phyloP scores from a whole-genome alignment of 2,113 vertebrate species.

The Phaetusa simplex region DNA sequence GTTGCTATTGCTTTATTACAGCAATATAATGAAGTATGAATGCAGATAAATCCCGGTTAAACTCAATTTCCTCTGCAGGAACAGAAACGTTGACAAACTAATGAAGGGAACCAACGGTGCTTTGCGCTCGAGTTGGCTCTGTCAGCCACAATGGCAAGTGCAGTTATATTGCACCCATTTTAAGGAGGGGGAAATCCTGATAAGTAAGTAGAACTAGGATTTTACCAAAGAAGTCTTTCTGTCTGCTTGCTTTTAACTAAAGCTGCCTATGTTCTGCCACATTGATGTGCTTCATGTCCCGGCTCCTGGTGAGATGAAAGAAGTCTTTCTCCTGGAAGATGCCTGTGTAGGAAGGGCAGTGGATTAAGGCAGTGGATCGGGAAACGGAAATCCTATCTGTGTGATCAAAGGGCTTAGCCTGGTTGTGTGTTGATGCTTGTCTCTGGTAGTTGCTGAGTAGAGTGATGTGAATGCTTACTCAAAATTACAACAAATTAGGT shows the following conservation, averaged over 20 bases:
- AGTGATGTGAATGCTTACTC: neutral
- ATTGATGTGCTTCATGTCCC: neutral
- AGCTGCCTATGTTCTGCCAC: neutral
- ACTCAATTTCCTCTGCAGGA: neutral
- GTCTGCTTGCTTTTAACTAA: neutral
- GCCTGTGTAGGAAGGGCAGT: neutral
- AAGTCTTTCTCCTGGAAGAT: neutral
- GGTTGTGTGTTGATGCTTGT: neutral
- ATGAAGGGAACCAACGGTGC: neutral
- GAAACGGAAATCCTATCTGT: neutral
- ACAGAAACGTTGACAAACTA: neutral
- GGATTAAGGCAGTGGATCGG: neutral
- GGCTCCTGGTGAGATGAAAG: neutral
- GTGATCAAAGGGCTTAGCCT: neutral
- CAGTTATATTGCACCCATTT: neutral
- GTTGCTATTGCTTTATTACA: neutral
- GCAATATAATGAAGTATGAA: neutral
- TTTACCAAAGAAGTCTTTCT: neutral
- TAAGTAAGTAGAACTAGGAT: neutral
- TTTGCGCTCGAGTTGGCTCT: fast-evolving
- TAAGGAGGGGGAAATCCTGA: neutral
- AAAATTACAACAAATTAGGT: neutral
- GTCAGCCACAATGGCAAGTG: neutral
- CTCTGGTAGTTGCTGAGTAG: neutral
- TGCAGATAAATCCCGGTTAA: neutral